Evolutionary conservation across 92 coral and sea anemone species (phyloP).

Genomic region (Galaxea fascicularis): DNA sequence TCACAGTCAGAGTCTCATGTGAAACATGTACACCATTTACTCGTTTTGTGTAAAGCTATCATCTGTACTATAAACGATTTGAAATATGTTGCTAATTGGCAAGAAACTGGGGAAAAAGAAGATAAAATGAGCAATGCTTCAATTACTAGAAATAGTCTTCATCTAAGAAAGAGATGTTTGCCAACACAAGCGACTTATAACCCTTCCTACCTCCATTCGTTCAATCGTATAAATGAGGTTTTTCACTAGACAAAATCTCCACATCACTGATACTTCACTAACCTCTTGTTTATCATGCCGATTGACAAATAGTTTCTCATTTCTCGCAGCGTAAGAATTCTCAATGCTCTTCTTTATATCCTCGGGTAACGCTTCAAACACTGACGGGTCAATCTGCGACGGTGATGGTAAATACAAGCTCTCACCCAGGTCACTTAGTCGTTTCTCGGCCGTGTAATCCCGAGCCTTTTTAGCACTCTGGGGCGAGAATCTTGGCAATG

Average conservation of each 20-base stretch:
- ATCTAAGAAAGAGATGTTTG: no score
- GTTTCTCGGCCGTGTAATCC: neutral
- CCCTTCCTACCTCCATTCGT: neutral
- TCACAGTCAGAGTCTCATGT: no score
- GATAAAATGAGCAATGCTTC: no score
- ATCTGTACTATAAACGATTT: no score
- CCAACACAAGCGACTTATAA: neutral
- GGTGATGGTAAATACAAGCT: slow-evolving; percentile 84
- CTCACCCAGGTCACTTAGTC: slow-evolving; percentile 45
- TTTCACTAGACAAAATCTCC: neutral
- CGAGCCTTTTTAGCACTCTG: slow-evolving; percentile 2
- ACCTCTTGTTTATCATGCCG: slow-evolving; percentile 20
- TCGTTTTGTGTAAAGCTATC: no score
- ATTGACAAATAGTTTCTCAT: slow-evolving; percentile 40
- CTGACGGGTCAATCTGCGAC: slow-evolving; percentile 86
- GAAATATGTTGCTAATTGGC: no score
- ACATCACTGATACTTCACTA: neutral
- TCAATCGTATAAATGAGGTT: neutral
- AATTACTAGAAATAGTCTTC: no score
- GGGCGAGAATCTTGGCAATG: slow-evolving; percentile 79
- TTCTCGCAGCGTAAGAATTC: slow-evolving; percentile 78
- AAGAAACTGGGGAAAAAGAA: no score
- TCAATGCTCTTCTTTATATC: slow-evolving; percentile 84
- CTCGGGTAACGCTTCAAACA: slow-evolving; percentile 86
- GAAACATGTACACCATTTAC: no score